phyloP scores from a whole-genome alignment of 2,113 vertebrate genomes.

The Bujurquina vittata region DNA sequence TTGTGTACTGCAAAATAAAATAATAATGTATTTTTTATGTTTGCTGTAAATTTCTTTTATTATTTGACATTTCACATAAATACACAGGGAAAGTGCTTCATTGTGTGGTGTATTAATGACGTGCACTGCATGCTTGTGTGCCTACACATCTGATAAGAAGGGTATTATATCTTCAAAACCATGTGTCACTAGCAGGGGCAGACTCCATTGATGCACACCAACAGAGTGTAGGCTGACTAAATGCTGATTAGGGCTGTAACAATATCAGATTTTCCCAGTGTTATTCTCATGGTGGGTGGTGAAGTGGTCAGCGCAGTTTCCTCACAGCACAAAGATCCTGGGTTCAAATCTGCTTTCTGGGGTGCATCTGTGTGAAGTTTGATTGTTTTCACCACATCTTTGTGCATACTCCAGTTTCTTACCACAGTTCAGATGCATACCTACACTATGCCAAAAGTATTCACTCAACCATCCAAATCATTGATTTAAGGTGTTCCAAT shows the following conservation, averaged over 20 bases:
- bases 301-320: background rate
- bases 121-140: background rate
- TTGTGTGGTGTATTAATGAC: background rate
- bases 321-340: background rate
- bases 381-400: too few relatives aligned
- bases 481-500: too few relatives aligned
- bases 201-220: background rate
- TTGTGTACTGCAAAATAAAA: background rate
- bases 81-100: background rate
- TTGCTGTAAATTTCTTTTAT: background rate
- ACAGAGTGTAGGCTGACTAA: background rate
- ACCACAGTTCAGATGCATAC: too few relatives aligned
- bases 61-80: background rate
- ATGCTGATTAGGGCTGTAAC: background rate
- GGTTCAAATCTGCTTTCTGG: background rate
- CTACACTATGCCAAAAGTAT: too few relatives aligned
- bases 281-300: background rate
- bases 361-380: background rate
- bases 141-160: background rate
- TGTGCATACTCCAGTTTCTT: background rate
- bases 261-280: background rate
- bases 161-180: background rate
- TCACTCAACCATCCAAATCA: too few relatives aligned
- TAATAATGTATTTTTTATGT: background rate
- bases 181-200: background rate